These are phyloP conservation scores for Lasius platythorax DNA, from an alignment of 2,888 invertebrate genomes.

Conservation along the genomic window DNA sequence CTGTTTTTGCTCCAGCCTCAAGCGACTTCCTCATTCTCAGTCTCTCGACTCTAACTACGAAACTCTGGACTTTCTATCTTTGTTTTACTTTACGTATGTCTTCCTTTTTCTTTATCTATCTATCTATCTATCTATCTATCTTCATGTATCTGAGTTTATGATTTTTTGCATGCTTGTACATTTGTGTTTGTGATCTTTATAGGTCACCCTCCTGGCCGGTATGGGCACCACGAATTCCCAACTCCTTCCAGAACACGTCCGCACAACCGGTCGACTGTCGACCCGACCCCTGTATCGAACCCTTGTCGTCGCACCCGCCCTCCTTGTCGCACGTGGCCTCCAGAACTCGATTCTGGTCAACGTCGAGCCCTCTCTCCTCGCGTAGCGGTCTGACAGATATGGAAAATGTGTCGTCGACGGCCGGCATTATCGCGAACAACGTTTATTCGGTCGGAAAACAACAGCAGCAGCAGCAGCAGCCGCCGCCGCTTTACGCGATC, in stretches of 20 bases:
- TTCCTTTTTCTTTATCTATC: slow-evolving; percentile 43
- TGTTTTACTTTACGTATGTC: slow-evolving; percentile 43
- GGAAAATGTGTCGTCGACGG: slow-evolving; percentile 26
- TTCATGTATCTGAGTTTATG: slow-evolving; percentile 72
- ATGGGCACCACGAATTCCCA: slow-evolving; percentile 86
- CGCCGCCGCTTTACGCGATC: neutral
- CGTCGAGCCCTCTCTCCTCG: slow-evolving; percentile 75
- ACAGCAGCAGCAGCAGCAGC: neutral
- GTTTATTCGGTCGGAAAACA: slow-evolving; percentile 34
- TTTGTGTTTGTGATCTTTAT: slow-evolving; percentile 86
- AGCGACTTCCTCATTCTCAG: slow-evolving; percentile 27
- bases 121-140: slow-evolving; percentile 14
- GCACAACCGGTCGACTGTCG: slow-evolving; percentile 54
- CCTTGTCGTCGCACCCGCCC: slow-evolving; percentile 80
- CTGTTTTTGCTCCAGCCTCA: slow-evolving; percentile 47
- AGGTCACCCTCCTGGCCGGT: slow-evolving; percentile 89
- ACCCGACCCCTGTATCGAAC: slow-evolving; percentile 62
- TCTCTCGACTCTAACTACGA: slow-evolving; percentile 43
- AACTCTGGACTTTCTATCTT: slow-evolving; percentile 68
- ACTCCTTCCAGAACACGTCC: slow-evolving; percentile 81
- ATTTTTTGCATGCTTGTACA: slow-evolving; percentile 85
- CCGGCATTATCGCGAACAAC: slow-evolving; percentile 49
- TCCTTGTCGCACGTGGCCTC: slow-evolving; percentile 78
- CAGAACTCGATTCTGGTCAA: slow-evolving; percentile 81
- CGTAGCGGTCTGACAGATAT: slow-evolving; percentile 39